Percentiles rank a stretch among this genome's conserved stretches.
phyloP scores from a whole-genome alignment of 92 coral and sea anemone species.

The Plumapathes pennacea region DNA sequence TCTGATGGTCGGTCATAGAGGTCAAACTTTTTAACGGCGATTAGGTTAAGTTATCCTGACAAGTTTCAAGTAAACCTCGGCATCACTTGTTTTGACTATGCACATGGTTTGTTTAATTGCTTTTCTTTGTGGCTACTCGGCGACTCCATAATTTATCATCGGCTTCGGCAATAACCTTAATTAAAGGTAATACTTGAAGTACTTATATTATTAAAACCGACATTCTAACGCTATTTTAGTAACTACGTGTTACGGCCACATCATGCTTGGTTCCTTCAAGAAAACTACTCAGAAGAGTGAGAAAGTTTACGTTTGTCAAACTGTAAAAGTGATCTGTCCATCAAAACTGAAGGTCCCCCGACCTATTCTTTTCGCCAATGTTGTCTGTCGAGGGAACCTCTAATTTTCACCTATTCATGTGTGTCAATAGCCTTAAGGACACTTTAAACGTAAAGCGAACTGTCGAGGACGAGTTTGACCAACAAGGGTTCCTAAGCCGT shows the following conservation, averaged over 20 bases:
- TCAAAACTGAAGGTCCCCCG: neutral
- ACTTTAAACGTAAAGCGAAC: slow-evolving; percentile 7
- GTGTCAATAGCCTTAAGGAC: slow-evolving; percentile 36
- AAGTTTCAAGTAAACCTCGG: neutral
- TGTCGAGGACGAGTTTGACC: slow-evolving; percentile 9
- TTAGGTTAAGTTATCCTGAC: slow-evolving; percentile 32
- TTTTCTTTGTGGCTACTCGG: slow-evolving; percentile 56
- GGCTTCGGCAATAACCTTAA: slow-evolving; percentile 71
- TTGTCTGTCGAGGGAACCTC: slow-evolving; percentile 14
- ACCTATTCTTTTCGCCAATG: neutral
- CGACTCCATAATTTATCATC: slow-evolving; percentile 64
- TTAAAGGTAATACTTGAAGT: slow-evolving; percentile 78
- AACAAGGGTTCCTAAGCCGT: slow-evolving; percentile 53
- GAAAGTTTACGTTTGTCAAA: too few relatives aligned
- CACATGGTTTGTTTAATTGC: slow-evolving; percentile 51
- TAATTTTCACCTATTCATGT: slow-evolving; percentile 58
- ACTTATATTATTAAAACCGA: slow-evolving; percentile 71
- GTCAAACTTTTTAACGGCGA: slow-evolving; percentile 65
- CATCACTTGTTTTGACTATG: slow-evolving; percentile 23
- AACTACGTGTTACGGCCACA: slow-evolving; percentile 48
- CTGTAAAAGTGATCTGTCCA: neutral
- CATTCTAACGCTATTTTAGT: slow-evolving; percentile 78
- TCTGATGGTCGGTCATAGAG: slow-evolving; percentile 52
- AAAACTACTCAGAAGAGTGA: too few relatives aligned
- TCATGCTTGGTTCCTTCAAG: too few relatives aligned